A percentile compares a stretch with the other conserved stretches of the same genome.
These are phyloP conservation scores for Peribatodes rhomboidaria DNA, from an alignment of 2,888 invertebrate species.

Conservation along the genomic window DNA sequence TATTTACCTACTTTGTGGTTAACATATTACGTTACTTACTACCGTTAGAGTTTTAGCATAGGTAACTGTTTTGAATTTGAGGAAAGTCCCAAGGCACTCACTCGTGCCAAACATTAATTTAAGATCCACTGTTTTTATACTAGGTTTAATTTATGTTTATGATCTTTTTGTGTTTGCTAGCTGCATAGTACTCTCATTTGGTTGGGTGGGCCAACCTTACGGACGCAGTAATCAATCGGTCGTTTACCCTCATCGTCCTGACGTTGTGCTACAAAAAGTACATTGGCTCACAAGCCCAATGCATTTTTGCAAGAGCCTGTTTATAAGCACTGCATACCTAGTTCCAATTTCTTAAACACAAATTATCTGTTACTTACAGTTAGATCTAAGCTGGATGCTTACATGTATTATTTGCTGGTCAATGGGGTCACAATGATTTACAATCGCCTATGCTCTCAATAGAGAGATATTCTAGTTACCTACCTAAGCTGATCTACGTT, in stretches of 20 bases:
- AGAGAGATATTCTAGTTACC: background rate
- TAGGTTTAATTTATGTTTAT: background rate
- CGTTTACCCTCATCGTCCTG: slow-evolving; percentile 12
- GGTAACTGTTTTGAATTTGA: background rate
- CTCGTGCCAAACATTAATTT: too few relatives aligned
- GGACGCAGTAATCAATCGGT: slow-evolving; percentile 22
- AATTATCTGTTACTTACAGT: slow-evolving; percentile 3
- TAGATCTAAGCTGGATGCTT: slow-evolving; percentile 8
- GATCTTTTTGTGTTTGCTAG: background rate
- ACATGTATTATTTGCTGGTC: slow-evolving; percentile 7
- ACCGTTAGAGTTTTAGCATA: too few relatives aligned
- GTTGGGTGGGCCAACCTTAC: slow-evolving; percentile 7
- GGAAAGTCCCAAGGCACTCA: background rate
- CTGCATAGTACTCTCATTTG: background rate
- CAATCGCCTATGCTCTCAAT: background rate
- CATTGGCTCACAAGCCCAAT: slow-evolving; percentile 7
- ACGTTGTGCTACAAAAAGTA: slow-evolving; percentile 4
- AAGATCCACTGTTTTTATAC: background rate
- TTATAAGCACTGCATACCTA: background rate
- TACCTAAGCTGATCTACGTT: slow-evolving; percentile 4
- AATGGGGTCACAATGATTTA: slow-evolving; percentile 15
- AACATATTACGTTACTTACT: too few relatives aligned
- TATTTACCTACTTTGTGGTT: too few relatives aligned
- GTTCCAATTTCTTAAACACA: background rate
- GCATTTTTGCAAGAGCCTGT: slow-evolving; percentile 24